Percentiles rank a stretch among this genome's conserved stretches.
Evolutionary conservation across 2,888 invertebrate genomes (phyloP).

Genomic region (Acronicta alni): DNA sequence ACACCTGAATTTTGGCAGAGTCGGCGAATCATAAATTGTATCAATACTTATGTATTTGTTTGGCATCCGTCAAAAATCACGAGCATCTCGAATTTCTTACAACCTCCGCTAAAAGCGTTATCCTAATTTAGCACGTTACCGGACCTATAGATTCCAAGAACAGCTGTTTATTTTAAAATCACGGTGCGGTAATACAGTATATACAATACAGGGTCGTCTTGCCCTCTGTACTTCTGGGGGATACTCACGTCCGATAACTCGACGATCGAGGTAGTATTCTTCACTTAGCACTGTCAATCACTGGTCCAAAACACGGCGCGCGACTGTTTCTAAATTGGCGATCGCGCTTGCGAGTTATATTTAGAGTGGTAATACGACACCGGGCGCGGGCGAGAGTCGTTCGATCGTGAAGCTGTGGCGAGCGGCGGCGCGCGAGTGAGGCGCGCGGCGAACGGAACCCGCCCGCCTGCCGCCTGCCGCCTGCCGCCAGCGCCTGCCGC

Average conservation of each 20-base stretch:
- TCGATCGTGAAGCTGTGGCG: constrained; percentile 78
- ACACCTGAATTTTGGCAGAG: constrained; percentile 25
- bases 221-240: constrained; percentile 57
- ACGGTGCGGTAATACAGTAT: constrained; percentile 76
- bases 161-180: constrained; percentile 86
- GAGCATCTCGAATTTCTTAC: constrained; percentile 74
- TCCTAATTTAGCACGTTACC: constrained; percentile 84
- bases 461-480: constrained; percentile 13
- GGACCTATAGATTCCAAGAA: constrained; percentile 81
- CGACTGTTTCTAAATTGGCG: constrained; percentile 88
- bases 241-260: constrained; percentile 79
- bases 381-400: constrained; percentile 83
- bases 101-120: constrained; percentile 65
- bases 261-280: constrained; percentile 76
- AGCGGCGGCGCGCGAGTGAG: constrained; percentile 82
- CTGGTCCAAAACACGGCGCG: constrained; percentile 88
- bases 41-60: background rate
- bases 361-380: constrained; percentile 89
- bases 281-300: constrained; percentile 89
- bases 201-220: constrained; percentile 44
- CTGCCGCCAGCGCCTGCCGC: constrained; percentile 7
- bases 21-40: constrained; percentile 5
- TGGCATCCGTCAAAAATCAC: constrained; percentile 17
- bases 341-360: constrained; percentile 87
- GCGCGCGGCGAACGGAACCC: constrained; percentile 24